phyloP scores from a whole-genome alignment of 2,888 invertebrate genomes.

The Drosophila planitibia region DNA sequence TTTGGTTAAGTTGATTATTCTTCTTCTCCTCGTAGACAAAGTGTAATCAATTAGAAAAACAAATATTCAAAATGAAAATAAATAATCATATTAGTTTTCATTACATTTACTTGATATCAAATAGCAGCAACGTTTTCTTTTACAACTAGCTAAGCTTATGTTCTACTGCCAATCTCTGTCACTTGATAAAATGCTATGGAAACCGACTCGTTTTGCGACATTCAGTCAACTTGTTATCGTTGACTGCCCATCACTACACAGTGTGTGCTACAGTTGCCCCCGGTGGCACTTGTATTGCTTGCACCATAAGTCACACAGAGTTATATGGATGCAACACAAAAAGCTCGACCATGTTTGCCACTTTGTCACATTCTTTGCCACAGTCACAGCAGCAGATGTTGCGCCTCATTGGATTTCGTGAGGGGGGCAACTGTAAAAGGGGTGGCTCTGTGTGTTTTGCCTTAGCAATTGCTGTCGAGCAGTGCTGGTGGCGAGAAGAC shows the following conservation, averaged over 20 bases:
- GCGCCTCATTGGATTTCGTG: slow-evolving; percentile 65
- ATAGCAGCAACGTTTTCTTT: not conserved
- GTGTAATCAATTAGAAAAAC: not conserved
- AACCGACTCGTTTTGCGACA: slow-evolving; percentile 22
- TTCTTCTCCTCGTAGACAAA: not conserved
- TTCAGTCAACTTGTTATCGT: slow-evolving; percentile 58
- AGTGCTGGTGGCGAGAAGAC: slow-evolving; percentile 56
- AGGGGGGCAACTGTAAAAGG: not conserved
- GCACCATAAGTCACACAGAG: slow-evolving; percentile 66
- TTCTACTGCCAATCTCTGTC: slow-evolving; percentile 1
- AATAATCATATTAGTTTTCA: not conserved
- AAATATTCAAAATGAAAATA: not conserved
- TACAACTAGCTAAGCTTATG: not conserved
- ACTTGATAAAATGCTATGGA: slow-evolving; percentile 30
- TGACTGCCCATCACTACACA: slow-evolving; percentile 57
- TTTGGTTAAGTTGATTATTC: slow-evolving; percentile 1
- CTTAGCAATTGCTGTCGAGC: slow-evolving; percentile 42
- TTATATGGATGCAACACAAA: slow-evolving; percentile 31
- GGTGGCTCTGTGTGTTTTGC: slow-evolving; percentile 24
- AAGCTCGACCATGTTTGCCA: slow-evolving; percentile 27
- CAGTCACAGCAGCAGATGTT: slow-evolving; percentile 65
- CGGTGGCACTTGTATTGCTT: slow-evolving; percentile 46
- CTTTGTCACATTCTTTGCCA: slow-evolving; percentile 62
- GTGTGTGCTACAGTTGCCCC: slow-evolving; percentile 35
- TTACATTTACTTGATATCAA: not conserved